Evolutionary conservation across 2,888 invertebrate genomes (phyloP), one percentile per base, ranked within the genome.

Genomic region (Philaethria dido): DNA sequence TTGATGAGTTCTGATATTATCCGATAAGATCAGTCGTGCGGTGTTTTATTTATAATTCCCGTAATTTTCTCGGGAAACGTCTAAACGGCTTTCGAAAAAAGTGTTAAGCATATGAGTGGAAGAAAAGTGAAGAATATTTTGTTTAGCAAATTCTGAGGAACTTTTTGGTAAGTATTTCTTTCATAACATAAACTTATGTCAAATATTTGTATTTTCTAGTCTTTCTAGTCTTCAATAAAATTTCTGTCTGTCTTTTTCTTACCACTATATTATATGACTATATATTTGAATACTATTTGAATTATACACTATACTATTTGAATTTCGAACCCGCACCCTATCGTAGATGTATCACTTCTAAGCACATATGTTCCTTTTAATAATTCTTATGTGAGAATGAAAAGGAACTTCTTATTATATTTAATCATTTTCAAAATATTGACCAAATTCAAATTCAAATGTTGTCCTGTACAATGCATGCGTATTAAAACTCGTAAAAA

Each of bases 41-140:
- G 16, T 47, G 54, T 48, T 64, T 48, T 57, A 36, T 22, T 55
- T 20, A 16, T 4, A 20, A 55, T n/a, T 2, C 14, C 14, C 1
- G 6, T 62, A 16, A 62, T 16, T 9, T 44, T 14, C 18, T 25
- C 4, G 45, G 39, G 11, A 22, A 42, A 57, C 13, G 11, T 57
- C 25, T 2, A 22, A 57, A 4, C 8, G 22, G n/a, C 20, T 57
- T 57, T 42, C 1, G 9, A 16, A 36, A 36, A 47, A 29, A n/a
- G 47, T 64, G 47, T 18, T 14, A 25, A 57, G 25, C 16, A 1
- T 47, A 39, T 42, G 39, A 39, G 57, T 57, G 45, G 39, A 39
- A 20, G 57, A 47, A 16, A 48, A 54, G 29, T 69, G 42, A 62
- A 47, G 50, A 69, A 65, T 57, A 57, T 50, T 22, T 60, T 18